A percentile compares a stretch with the other conserved stretches of the same genome.
Evolutionary conservation across 2,888 invertebrate species (phyloP).

Genomic region (Anthophora plumipes): DNA sequence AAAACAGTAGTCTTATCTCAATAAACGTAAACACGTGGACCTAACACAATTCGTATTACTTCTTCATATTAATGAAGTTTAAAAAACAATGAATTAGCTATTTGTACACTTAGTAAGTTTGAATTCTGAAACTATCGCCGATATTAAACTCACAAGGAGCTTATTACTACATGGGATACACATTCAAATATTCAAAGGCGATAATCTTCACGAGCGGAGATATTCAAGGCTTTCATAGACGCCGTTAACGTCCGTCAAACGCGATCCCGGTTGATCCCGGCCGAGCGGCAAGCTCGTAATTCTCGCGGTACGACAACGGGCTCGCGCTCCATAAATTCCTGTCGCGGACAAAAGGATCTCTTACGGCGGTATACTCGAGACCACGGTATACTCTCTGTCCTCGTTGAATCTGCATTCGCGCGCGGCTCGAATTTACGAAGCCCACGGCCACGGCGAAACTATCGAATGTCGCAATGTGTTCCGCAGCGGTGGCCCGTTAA

Average conservation of each 20-base stretch:
- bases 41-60: too few relatives aligned
- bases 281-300: conserved; percentile 32
- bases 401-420: conserved; percentile 47
- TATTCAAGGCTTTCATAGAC: background rate
- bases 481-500: conserved; percentile 57
- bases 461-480: conserved; percentile 62
- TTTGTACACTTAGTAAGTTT: too few relatives aligned
- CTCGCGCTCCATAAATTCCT: conserved; percentile 58
- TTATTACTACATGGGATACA: background rate
- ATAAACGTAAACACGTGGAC: too few relatives aligned
- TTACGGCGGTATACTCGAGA: conserved; percentile 10
- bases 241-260: conserved; percentile 22
- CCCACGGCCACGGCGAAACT: conserved; percentile 30
- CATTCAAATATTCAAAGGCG: background rate
- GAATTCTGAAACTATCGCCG: too few relatives aligned
- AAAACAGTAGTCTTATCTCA: too few relatives aligned
- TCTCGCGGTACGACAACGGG: conserved; percentile 27
- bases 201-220: background rate
- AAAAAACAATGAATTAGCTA: too few relatives aligned
- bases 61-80: too few relatives aligned
- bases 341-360: conserved; percentile 43
- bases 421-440: conserved; percentile 47
- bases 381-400: conserved; percentile 13
- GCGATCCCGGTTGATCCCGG: conserved; percentile 28
- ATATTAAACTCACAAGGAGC: too few relatives aligned